Percentiles rank a stretch among this genome's conserved stretches.
Evolutionary conservation across 2,113 vertebrate species (phyloP).

Genomic region (Sus scrofa): T2T-Sscrofa CM000824.6:116224001-116224500

Average conservation of each 20-base stretch:
- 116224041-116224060: background rate
- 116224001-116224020: conserved; percentile 35
- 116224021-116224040: background rate
- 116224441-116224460: background rate
- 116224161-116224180: background rate
- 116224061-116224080: background rate
- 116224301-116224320: background rate
- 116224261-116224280: background rate
- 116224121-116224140: background rate
- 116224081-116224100: background rate
- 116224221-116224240: background rate
- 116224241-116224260: conserved; percentile 13
- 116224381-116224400: conserved; percentile 27
- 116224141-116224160: conserved; percentile 25
- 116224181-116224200: conserved; percentile 1
- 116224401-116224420: background rate
- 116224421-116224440: background rate
- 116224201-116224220: background rate
- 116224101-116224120: background rate
- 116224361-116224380: background rate
- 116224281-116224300: background rate
- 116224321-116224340: background rate
- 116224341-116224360: background rate
- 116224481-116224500: conserved; percentile 21
- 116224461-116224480: background rate